Evolutionary conservation across 2,113 vertebrate species (phyloP).

Genomic region (Apaloderma vittatum): DNA sequence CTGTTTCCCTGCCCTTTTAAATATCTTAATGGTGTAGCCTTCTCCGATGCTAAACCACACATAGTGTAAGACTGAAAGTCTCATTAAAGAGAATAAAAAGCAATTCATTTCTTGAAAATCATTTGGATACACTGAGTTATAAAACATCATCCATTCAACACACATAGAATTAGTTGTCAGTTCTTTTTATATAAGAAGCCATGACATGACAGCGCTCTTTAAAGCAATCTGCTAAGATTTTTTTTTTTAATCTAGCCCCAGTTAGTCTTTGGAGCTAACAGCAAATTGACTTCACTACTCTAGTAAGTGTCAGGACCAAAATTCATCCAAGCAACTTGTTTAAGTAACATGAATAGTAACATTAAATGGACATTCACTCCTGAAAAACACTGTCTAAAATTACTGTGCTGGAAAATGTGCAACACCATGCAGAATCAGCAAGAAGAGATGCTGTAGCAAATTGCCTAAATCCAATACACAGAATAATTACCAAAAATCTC

Average conservation of each 20-base stretch:
- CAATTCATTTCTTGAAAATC: neutral
- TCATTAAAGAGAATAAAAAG: neutral
- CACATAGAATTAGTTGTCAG: neutral
- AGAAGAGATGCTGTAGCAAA: neutral
- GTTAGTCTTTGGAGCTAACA: neutral
- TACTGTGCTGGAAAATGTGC: accelerated
- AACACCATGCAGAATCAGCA: neutral
- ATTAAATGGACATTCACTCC: neutral
- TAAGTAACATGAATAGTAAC: neutral
- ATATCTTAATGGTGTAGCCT: neutral
- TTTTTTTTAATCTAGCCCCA: neutral
- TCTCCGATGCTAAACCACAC: neutral
- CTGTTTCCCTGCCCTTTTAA: neutral
- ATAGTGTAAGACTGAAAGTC: neutral
- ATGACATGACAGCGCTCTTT: neutral
- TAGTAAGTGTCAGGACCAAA: neutral
- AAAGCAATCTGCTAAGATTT: neutral
- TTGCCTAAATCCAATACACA: neutral
- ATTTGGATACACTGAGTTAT: neutral
- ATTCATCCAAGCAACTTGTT: neutral
- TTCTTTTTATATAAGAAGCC: neutral
- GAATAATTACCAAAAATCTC: neutral
- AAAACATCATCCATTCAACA: neutral
- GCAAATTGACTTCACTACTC: neutral
- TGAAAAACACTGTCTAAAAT: neutral